Conservation (phyloP, 92 coral and sea anemone species). For the Umimayanthus chanpuru region DNA sequence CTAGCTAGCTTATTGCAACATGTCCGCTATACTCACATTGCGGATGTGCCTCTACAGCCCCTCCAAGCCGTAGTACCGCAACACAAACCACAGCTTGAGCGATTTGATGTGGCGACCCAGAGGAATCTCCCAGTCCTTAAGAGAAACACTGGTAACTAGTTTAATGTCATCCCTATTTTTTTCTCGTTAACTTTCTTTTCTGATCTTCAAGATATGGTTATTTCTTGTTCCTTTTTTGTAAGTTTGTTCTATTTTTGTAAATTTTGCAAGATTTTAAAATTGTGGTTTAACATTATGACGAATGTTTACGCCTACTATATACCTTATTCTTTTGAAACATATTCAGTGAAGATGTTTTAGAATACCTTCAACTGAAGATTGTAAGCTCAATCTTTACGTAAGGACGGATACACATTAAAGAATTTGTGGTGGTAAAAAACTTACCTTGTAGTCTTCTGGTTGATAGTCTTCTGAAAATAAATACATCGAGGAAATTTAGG, state of each 20-base stretch:
- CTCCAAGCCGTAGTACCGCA: conserved; percentile 27
- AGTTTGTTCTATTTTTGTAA: no score
- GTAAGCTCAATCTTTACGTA: neutral
- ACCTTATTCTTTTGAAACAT: no score
- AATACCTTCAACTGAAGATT: neutral
- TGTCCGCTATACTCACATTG: conserved; percentile 11
- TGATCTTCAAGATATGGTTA: no score
- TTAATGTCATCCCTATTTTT: no score
- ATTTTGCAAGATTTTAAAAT: no score
- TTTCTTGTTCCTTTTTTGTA: no score
- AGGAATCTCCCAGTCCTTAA: conserved; percentile 42
- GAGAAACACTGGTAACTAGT: neutral
- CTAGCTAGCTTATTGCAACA: neutral
- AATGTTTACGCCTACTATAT: no score
- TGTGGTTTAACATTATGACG: no score
- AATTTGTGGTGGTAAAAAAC: neutral
- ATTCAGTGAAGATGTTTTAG: no score
- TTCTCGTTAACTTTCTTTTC: no score
- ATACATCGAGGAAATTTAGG: neutral
- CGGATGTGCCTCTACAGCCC: conserved; percentile 35
- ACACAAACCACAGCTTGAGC: conserved; percentile 36
- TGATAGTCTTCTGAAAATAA: conserved; percentile 1
- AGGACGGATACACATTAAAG: neutral
- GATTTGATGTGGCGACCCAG: conserved; percentile 32
- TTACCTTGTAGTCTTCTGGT: conserved; percentile 29